Evolutionary conservation across 2,888 invertebrate species (phyloP), one percentile per base, ranked within the genome.

Genomic region (Nomada ferruginata): DNA sequence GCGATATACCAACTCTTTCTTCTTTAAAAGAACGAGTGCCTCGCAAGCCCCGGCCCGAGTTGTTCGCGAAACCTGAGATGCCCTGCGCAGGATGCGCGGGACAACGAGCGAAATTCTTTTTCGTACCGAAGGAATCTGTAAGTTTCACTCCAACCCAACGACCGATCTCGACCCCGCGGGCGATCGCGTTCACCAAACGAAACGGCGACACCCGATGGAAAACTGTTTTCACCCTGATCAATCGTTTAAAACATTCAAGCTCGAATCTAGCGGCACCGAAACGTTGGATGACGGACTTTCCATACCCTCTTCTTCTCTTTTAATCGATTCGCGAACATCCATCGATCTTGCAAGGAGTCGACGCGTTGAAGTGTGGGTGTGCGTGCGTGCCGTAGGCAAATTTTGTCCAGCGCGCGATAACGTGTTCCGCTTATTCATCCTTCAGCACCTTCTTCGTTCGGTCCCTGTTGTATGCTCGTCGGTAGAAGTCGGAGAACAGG

Each of bases 401-500:
- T 76, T 83, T 59, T 57, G 20, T 60, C 60, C 52, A 42, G 42
- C 53, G 70, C 82, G 74, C 70, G 79, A 83, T 79, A 82, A 73
- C 73, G 75, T 80, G 63, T 66, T 57, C 81, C 55, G 70, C 74
- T 81, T 91, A 92, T 84, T 92, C 91, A 73, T 78, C 81, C 85
- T 93, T 92, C 70, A 91, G 66, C 79, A 85, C 76, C 55, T 86
- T 88, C 70, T 76, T 74, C 26, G 83, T 77, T 76, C 91, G 91
- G 69, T 63, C 77, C 76, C 76, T 91, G 70, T 90, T 91, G 94
- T 98, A 98, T 36, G 97, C 96, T 92, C 96, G 96, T 87, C 96
- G 95, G 94, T 98, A 99, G 95, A 98, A 99, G 94, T 98, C 97
- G 91, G 96, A 96, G 95, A 98, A 99, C 77, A 99, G 96, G 20